A percentile compares a stretch with the other conserved stretches of the same genome.
Conservation (phyloP, 2,888 invertebrate species). For the Plusia festucae region DNA sequence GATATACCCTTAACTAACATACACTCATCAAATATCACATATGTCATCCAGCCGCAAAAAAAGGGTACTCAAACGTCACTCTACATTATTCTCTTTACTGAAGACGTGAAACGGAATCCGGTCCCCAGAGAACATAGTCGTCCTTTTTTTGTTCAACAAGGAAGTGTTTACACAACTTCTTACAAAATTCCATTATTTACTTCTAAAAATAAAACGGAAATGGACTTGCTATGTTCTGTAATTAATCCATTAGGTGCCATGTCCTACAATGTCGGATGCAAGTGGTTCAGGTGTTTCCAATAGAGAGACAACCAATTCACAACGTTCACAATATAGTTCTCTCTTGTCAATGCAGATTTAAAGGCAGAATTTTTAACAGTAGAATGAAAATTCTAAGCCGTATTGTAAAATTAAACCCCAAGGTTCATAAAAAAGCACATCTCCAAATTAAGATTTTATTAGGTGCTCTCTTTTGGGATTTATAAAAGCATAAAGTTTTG, state of each 20-base stretch:
- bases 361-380: background rate
- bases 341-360: too few species aligned
- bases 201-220: background rate
- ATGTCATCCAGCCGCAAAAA: background rate
- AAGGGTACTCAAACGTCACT: background rate
- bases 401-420: background rate
- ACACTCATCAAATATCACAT: too few species aligned
- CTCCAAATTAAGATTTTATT: slow-evolving; percentile 1
- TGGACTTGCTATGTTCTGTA: background rate
- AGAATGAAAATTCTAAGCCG: too few species aligned
- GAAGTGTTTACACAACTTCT: background rate
- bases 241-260: background rate
- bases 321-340: background rate
- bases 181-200: background rate
- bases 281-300: background rate
- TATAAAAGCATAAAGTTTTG: slow-evolving; percentile 4
- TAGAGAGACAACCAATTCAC: background rate
- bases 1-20: too few species aligned
- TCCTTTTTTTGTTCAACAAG: background rate
- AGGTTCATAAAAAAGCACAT: background rate
- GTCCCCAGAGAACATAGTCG: background rate
- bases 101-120: slow-evolving; percentile 1
- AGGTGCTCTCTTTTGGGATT: slow-evolving; percentile 4
- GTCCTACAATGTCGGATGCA: slow-evolving; percentile 2
- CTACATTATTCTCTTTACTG: background rate